These are phyloP conservation scores for Poecilia picta DNA, from an alignment of 2,797 vertebrate genomes.

Conservation along the genomic window DNA sequence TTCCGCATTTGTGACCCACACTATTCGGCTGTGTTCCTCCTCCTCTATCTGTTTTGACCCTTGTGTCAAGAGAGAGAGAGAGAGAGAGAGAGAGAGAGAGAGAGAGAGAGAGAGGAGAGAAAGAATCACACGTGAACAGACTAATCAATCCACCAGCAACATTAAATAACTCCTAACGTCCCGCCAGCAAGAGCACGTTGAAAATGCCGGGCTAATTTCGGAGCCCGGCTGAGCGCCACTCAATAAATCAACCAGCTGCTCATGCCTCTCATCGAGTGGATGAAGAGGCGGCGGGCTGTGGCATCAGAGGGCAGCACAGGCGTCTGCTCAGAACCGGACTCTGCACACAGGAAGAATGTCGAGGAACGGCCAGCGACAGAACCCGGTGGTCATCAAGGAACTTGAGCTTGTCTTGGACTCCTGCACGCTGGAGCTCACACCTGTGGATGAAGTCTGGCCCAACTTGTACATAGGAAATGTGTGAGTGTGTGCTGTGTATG, in stretches of 20 bases:
- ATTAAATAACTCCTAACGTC: slow-evolving; percentile 51
- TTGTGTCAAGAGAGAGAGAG: neutral
- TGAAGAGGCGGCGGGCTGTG: slow-evolving; percentile 19
- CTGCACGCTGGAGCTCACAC: slow-evolving; percentile 80
- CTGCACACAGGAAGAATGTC: slow-evolving; percentile 71
- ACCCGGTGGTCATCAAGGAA: slow-evolving; percentile 77
- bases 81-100: slow-evolving; percentile 12
- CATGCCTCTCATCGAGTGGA: slow-evolving; percentile 57
- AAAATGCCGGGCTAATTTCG: slow-evolving; percentile 70
- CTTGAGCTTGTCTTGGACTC: slow-evolving; percentile 83
- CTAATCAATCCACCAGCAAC: slow-evolving; percentile 57
- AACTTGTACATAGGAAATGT: slow-evolving; percentile 83
- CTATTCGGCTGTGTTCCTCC: slow-evolving; percentile 11
- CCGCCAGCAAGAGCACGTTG: slow-evolving; percentile 37
- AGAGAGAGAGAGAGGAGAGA: neutral
- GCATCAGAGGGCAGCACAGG: slow-evolving; percentile 23
- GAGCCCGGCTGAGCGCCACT: slow-evolving; percentile 40
- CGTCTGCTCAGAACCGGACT: slow-evolving; percentile 38
- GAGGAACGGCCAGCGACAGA: slow-evolving; percentile 57
- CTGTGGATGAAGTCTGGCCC: slow-evolving; percentile 84
- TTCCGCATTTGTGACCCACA: slow-evolving; percentile 20
- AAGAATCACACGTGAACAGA: slow-evolving; percentile 36
- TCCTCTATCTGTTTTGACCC: slow-evolving; percentile 33
- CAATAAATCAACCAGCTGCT: slow-evolving; percentile 78
- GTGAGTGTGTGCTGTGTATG: slow-evolving; percentile 79